Base-by-base conservation (phyloP, 2,797 vertebrate species). In the Pipistrellus pipistrellus region DNA sequence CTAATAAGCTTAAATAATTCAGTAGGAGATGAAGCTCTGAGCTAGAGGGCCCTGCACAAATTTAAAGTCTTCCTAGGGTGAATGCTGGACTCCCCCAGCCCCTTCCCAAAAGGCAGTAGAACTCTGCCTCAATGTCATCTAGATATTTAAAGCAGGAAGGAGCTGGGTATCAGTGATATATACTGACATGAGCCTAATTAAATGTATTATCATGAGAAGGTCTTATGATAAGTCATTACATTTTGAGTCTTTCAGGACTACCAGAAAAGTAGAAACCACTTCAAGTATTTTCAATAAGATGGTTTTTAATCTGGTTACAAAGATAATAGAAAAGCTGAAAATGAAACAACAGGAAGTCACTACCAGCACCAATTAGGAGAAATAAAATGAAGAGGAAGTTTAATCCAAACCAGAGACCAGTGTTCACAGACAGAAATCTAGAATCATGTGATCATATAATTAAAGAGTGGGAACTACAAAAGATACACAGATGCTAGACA, bases 1-100 rank as follows among this genome's bases (percentile, higher is more conserved):
- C 35, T 78, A 86, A 80, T 66, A 80, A n/a, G 0, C 0, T 81
- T 86, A 80, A 75, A 76, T 88, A 86, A 72, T 89, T 94, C 78
- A 94, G 20, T 30, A 57, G 25, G 76, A 80, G 17, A 62, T 55
- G 8, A 15, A 89, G 17, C 23, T 53, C 30, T 86, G 41, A 76
- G 11, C 44, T 76, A 38, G 7, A 80, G 10, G 9, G 46, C 41
- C 27, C 9, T 59, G 17, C 6, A 15, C 27, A 91, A 90, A 76
- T 32, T 68, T 88, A 87, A 95, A 86, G 57, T 66, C 9, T 41
- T 48, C 2, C 0, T 21, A 55, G 4, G 32, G 3, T 57, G 23
- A 69, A 72, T 30, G 84, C 13, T 73, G 7, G 35, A 73, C 8
- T 77, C 75, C n/a, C 8, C 5, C 8, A 44, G 2, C 44, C 13